Base-by-base conservation (phyloP, 1,140 invertebrate genomes). In the Periplaneta americana region DNA sequence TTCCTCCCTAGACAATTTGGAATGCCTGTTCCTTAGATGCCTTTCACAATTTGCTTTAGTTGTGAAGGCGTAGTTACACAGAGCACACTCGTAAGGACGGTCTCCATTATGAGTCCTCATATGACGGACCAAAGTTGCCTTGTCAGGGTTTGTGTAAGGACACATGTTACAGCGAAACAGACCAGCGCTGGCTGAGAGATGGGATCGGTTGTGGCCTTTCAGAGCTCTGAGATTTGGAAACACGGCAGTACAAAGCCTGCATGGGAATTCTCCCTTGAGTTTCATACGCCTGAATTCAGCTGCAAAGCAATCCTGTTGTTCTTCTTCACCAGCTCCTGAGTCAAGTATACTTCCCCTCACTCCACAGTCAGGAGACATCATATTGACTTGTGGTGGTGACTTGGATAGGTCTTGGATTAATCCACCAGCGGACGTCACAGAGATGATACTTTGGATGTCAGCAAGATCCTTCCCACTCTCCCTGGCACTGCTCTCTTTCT, bases 61-160 rank as follows among this genome's bases (percentile, higher is more conserved):
- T 2, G 98, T 99, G 87, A 99, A 99, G 1, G 97, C 96, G 85
- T 96, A 98, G 84, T 97, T 96, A 87, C 98, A 99, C 2, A 98
- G 91, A 1, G 93, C 92, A 86, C 98, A 99, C 86, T 98, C 96
- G 85, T 97, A 99, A 0, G 98, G 98, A 8, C 97, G 91, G 85
- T 98, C 97, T 0, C 97, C 97, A 86, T 98, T 98, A 88, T 99
- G 98, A 4, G 95, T 95, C 83, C 97, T 91, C 92, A 99, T 94
- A 87, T 99, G 95, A 35, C 96, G 93, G 4, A 96, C 93, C 4
- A 99, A 87, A 1, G 96, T 96, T 15, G 95, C 95, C 86, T 98
- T 98, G 84, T 98, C 98, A 37, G 94, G 92, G 82, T 96, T 96
- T 0, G 93, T 93, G 87, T 96, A 97, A 2, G 96, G 92, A 84